phyloP scores from a whole-genome alignment of 2,113 vertebrate genomes.

The Tachysurus fulvidraco region DNA sequence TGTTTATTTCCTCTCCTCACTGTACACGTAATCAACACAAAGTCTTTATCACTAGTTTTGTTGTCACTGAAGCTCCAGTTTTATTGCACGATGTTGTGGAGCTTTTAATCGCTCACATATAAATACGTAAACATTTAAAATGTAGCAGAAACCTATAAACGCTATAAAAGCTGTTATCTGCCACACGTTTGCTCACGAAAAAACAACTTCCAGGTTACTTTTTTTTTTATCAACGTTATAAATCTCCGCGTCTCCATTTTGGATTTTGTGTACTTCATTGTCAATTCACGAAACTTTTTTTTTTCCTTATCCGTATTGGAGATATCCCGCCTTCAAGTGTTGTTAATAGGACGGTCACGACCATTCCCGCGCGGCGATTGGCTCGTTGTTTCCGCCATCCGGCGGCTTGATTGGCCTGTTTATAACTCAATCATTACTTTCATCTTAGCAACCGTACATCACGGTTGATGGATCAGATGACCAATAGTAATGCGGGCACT shows the following conservation, averaged over 20 bases:
- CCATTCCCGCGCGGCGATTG: not conserved
- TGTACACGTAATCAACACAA: no score
- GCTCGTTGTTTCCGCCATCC: not conserved
- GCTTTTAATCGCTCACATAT: not conserved
- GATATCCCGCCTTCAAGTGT: not conserved
- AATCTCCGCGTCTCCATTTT: slow-evolving; percentile 6
- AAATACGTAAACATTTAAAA: not conserved
- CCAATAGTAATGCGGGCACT: not conserved
- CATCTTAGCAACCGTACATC: not conserved
- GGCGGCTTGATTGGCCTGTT: not conserved
- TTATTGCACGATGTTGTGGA: not conserved
- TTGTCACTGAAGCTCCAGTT: no score
- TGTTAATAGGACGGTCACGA: not conserved
- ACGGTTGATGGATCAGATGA: not conserved
- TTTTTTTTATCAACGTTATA: not conserved
- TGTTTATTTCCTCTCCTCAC: no score
- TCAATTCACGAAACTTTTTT: not conserved
- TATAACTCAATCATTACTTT: not conserved
- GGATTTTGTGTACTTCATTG: not conserved
- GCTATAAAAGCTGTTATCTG: not conserved
- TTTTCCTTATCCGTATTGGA: not conserved
- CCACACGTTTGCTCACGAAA: not conserved
- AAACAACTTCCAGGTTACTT: not conserved
- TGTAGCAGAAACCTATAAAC: no score
- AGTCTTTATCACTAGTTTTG: no score